These are phyloP conservation scores for Pollimyrus isidori DNA, from an alignment of 2,113 vertebrate genomes.

Conservation along the genomic window DNA sequence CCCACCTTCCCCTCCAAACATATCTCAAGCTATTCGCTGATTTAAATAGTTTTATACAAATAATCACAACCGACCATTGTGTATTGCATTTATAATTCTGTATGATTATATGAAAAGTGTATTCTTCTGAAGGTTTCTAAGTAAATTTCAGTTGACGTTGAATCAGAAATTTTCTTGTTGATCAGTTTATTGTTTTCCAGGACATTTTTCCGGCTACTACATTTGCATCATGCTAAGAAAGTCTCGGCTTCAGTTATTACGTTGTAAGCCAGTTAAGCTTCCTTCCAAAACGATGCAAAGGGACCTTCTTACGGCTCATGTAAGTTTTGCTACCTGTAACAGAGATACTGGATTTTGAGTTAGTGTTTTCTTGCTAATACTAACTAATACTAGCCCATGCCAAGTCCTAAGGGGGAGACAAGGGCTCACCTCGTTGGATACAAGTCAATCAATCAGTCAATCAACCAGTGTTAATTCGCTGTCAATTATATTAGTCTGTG, in stretches of 20 bases:
- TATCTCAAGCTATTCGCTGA: background rate
- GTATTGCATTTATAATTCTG: background rate
- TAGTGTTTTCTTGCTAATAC: background rate
- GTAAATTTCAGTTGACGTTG: background rate
- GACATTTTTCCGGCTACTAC: conserved; percentile 62
- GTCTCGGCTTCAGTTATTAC: conserved; percentile 64
- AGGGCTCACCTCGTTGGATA: background rate
- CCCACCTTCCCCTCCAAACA: background rate
- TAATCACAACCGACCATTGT: background rate
- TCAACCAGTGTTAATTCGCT: background rate
- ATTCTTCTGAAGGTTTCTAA: background rate
- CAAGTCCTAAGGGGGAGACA: background rate
- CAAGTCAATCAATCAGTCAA: background rate
- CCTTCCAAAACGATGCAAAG: conserved; percentile 70
- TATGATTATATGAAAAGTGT: background rate
- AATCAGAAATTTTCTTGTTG: background rate
- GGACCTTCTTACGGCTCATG: conserved; percentile 68
- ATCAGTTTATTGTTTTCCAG: conserved; percentile 42
- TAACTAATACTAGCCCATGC: background rate
- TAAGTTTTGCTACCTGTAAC: conserved; percentile 40
- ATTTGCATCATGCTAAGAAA: conserved; percentile 72
- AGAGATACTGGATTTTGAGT: background rate
- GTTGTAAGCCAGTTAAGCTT: conserved; percentile 62
- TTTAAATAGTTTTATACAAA: background rate
- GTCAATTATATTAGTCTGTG: background rate